Conservation (phyloP, 1,140 invertebrate genomes). For the Drosophila insularis region DNA sequence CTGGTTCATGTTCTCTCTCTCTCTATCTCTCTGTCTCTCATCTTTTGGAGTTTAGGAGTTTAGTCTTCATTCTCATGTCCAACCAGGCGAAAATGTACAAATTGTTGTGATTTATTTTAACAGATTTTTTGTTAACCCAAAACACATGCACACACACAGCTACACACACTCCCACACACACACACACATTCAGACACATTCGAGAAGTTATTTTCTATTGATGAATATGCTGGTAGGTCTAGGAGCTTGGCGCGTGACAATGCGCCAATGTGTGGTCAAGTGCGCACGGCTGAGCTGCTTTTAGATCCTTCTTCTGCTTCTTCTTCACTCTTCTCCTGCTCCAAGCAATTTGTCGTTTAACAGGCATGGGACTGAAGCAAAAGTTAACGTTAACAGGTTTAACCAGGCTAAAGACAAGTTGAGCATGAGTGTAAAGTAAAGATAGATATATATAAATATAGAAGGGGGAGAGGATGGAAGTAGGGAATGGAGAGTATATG, state of each 20-base stretch:
- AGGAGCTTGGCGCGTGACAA: constrained; percentile 63
- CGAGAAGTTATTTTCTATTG: constrained; percentile 53
- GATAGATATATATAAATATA: constrained; percentile 45
- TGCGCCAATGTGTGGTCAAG: constrained; percentile 78
- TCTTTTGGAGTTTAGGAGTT: constrained; percentile 12
- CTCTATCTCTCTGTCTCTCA: not conserved
- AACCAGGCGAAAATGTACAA: constrained; percentile 79
- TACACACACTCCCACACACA: not conserved
- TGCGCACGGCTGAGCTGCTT: constrained; percentile 70
- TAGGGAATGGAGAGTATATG: not conserved
- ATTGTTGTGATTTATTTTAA: constrained; percentile 80
- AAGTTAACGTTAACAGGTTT: constrained; percentile 79
- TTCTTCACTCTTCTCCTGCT: not conserved
- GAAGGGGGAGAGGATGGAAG: not conserved
- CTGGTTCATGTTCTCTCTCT: constrained; percentile 48
- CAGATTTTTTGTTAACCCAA: constrained; percentile 77
- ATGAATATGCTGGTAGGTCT: constrained; percentile 69
- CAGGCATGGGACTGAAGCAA: constrained; percentile 43
- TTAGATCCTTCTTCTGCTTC: not conserved
- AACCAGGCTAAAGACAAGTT: constrained; percentile 73
- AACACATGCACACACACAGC: constrained; percentile 13
- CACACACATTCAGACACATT: not conserved
- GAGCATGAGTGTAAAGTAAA: constrained; percentile 28
- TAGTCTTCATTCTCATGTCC: constrained; percentile 26
- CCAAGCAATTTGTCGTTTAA: constrained; percentile 51